Evolutionary conservation across 2,888 invertebrate genomes (phyloP).

Genomic region (Aphidoletes aphidimyza): DNA sequence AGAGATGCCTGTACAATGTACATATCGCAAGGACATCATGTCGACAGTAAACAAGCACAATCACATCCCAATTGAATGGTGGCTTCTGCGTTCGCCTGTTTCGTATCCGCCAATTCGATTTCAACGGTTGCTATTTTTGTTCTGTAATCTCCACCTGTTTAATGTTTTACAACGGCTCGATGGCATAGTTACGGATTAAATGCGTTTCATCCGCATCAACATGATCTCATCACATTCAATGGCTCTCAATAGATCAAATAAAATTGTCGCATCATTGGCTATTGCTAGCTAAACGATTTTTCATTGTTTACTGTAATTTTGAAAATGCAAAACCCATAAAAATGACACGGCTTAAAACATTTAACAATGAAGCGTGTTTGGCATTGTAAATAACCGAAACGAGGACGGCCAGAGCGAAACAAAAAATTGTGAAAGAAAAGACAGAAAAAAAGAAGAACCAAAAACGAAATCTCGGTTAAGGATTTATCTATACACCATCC

Average conservation of each 20-base stretch:
- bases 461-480: background rate
- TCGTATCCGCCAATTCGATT: too few relatives aligned
- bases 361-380: background rate
- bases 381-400: background rate
- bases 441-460: background rate
- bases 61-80: too few relatives aligned
- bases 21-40: too few relatives aligned
- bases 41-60: too few relatives aligned
- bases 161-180: background rate
- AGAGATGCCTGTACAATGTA: too few relatives aligned
- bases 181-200: background rate
- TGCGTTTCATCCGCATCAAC: background rate
- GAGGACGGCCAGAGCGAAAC: background rate
- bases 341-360: background rate
- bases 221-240: conserved; percentile 27
- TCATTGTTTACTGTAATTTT: background rate
- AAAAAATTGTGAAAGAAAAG: too few relatives aligned
- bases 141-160: too few relatives aligned
- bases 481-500: background rate
- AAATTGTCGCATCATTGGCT: background rate
- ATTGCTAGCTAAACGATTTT: background rate
- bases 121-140: too few relatives aligned
- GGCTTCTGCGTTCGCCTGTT: too few relatives aligned
- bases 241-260: background rate
- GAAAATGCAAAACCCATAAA: background rate